phyloP scores from a whole-genome alignment of 1,140 invertebrate species.

The Pseudomyrmex dendroicus region DNA sequence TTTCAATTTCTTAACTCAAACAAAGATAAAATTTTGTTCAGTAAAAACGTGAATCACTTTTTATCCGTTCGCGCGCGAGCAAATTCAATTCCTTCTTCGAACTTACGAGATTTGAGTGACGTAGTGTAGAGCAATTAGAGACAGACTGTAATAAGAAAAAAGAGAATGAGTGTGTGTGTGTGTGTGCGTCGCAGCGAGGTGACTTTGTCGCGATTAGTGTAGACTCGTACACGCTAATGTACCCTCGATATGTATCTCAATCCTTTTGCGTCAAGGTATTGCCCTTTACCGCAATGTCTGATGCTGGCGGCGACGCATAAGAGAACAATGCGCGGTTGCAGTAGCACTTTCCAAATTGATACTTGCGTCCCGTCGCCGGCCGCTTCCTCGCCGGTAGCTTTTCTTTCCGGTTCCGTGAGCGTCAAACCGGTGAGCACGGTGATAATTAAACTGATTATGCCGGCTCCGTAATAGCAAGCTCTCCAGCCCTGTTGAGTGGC shows the following conservation, averaged over 20 bases:
- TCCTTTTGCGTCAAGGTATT: slow-evolving; percentile 64
- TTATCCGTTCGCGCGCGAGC: background rate
- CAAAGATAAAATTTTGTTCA: no score
- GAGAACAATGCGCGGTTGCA: slow-evolving; percentile 92
- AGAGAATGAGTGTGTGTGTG: background rate
- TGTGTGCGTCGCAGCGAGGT: background rate
- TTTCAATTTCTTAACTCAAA: no score
- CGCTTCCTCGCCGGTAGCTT: slow-evolving; percentile 89
- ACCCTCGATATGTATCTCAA: slow-evolving; percentile 52
- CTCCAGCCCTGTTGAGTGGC: slow-evolving; percentile 91
- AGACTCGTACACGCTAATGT: slow-evolving; percentile 53
- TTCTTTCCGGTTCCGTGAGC: slow-evolving; percentile 91
- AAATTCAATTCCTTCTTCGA: background rate
- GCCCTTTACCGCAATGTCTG: slow-evolving; percentile 92
- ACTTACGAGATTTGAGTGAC: slow-evolving; percentile 18
- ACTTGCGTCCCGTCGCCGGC: slow-evolving; percentile 83
- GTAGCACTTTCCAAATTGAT: slow-evolving; percentile 90
- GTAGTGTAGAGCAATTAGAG: slow-evolving; percentile 6
- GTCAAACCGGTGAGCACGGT: slow-evolving; percentile 91
- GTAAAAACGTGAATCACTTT: no score
- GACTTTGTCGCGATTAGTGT: slow-evolving; percentile 8
- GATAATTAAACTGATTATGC: slow-evolving; percentile 92
- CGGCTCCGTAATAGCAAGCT: slow-evolving; percentile 93
- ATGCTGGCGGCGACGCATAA: slow-evolving; percentile 95
- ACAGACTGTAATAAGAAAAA: background rate